Percentiles rank a stretch among this genome's conserved stretches.
Conservation (phyloP, 2,888 invertebrate species). For the Masnerella sp. region DNA sequence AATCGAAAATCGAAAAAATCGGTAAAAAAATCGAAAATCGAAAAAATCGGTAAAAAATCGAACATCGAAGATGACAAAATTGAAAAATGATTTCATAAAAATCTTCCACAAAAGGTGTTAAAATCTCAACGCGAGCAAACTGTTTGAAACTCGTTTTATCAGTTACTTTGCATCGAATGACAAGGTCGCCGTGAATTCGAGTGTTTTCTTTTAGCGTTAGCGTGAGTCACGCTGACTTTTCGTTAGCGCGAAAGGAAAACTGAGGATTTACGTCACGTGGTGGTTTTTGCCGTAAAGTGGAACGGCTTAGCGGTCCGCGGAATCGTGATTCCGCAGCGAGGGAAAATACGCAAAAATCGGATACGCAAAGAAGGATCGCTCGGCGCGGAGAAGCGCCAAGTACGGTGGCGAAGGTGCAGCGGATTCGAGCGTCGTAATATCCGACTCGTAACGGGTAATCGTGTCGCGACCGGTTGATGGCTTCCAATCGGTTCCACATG, state of each 20-base stretch:
- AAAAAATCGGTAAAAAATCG: too few relatives aligned
- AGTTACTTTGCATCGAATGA: constrained; percentile 3
- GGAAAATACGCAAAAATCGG: constrained; percentile 41
- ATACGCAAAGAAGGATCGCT: constrained; percentile 48
- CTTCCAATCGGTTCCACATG: constrained; percentile 58
- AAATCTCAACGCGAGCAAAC: too few relatives aligned
- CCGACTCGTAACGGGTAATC: constrained; percentile 64
- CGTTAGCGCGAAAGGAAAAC: constrained; percentile 27
- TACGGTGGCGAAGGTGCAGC: constrained; percentile 48
- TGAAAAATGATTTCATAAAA: too few relatives aligned
- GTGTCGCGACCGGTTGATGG: constrained; percentile 65
- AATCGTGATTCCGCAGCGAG: constrained; percentile 44
- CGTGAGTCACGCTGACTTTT: constrained; percentile 20
- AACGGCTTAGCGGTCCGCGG: constrained; percentile 44
- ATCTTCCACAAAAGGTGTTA: too few relatives aligned
- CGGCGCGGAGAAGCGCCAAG: constrained; percentile 34
- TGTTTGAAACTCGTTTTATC: too few relatives aligned
- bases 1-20: too few relatives aligned
- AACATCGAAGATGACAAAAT: too few relatives aligned
- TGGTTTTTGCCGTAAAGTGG: constrained; percentile 44
- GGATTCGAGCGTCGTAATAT: constrained; percentile 29
- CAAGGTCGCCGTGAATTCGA: constrained; percentile 15
- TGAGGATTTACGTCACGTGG: constrained; percentile 31
- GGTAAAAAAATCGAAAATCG: too few relatives aligned
- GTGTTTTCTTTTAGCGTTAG: constrained; percentile 25